phyloP scores from a whole-genome alignment of 37 sponge, comb jelly and placozoan genomes.

The Geodia barretti region DNA sequence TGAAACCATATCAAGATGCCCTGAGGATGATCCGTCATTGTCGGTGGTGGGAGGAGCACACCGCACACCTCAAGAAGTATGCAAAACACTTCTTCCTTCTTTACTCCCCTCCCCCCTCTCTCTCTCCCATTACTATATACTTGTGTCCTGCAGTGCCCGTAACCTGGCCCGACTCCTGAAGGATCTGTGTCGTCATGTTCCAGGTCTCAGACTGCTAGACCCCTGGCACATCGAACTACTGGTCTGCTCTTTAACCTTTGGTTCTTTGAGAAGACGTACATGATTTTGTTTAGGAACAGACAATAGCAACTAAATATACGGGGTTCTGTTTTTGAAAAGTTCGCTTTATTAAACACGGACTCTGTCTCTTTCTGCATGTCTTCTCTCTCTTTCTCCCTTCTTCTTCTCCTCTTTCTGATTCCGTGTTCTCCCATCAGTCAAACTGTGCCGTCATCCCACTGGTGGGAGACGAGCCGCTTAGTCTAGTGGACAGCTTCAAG shows the following conservation, averaged over 20 bases:
- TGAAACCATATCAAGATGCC: constrained; percentile 58
- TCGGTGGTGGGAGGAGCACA: constrained; percentile 86
- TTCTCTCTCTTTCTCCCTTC: not conserved
- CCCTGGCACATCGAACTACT: constrained; percentile 88
- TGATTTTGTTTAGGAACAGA: not conserved
- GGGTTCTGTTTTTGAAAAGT: not conserved
- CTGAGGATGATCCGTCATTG: constrained; percentile 80
- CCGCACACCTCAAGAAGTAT: constrained; percentile 43
- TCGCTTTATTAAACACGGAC: not conserved
- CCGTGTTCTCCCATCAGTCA: too few relatives aligned
- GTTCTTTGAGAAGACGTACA: not conserved
- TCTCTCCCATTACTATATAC: not conserved
- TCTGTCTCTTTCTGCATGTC: not conserved
- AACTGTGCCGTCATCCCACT: constrained; percentile 74
- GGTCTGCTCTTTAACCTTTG: constrained; percentile 64
- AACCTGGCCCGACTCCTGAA: constrained; percentile 76
- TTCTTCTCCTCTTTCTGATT: not conserved
- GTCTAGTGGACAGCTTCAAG: constrained; percentile 61
- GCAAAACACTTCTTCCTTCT: not conserved
- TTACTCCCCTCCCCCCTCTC: constrained; percentile 1
- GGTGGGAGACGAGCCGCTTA: constrained; percentile 48
- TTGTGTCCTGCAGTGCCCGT: constrained; percentile 43
- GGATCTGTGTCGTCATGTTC: constrained; percentile 72
- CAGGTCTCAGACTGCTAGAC: constrained; percentile 62
- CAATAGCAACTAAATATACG: not conserved